Percentiles rank a stretch among this genome's conserved stretches.
These are phyloP conservation scores for Pomacea canaliculata DNA, from an alignment of 2,888 invertebrate genomes.

Conservation along the genomic window DNA sequence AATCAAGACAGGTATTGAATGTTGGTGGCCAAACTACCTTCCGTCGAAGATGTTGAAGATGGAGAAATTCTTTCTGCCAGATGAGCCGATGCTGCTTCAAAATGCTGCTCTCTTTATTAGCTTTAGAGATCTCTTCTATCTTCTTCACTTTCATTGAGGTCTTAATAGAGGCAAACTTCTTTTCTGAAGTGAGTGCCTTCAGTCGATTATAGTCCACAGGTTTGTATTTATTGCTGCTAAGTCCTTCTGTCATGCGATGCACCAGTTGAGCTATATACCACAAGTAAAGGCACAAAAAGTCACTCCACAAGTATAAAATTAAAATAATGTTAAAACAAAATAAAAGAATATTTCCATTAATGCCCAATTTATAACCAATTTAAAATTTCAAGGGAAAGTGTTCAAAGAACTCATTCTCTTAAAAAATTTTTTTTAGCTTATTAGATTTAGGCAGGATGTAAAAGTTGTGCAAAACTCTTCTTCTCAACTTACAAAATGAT, in stretches of 20 bases:
- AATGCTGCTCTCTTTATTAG: conserved; percentile 62
- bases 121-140: conserved; percentile 60
- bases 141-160: conserved; percentile 62
- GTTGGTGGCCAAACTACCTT: conserved; percentile 25
- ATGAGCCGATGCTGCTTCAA: conserved; percentile 64
- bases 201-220: conserved; percentile 63
- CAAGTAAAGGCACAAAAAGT: neutral
- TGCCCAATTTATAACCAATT: neutral
- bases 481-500: no score
- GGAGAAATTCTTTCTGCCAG: conserved; percentile 65
- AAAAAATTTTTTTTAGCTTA: no score
- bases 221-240: conserved; percentile 60
- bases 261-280: conserved; percentile 45
- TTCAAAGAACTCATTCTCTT: no score
- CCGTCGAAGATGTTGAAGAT: conserved; percentile 56
- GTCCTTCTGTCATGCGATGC: conserved; percentile 54
- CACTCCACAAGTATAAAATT: neutral
- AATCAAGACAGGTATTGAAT: neutral
- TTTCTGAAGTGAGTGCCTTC: conserved; percentile 52
- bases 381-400: no score
- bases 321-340: neutral
- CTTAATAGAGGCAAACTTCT: conserved; percentile 58
- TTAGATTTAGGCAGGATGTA: no score
- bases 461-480: no score
- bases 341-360: neutral